Percentiles rank a stretch among this genome's conserved stretches.
These are phyloP conservation scores for Maconellicoccus hirsutus DNA, from an alignment of 1,140 invertebrate genomes.

Conservation along the genomic window DNA sequence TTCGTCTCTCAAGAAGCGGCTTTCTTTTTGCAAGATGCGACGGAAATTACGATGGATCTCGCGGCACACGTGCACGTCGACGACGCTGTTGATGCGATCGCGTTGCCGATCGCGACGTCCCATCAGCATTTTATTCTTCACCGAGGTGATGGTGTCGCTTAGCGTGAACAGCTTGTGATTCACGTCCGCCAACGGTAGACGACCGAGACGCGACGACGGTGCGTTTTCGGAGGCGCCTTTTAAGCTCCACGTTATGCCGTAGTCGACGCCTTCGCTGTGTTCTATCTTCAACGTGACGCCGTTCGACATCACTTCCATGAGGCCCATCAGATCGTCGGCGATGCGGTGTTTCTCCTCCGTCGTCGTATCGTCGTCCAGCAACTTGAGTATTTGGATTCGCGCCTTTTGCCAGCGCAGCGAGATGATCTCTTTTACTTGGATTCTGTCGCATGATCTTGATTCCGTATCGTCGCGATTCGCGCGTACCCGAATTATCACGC, in stretches of 20 bases:
- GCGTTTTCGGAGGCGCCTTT: neutral
- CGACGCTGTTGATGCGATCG: neutral
- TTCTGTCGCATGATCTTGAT: neutral
- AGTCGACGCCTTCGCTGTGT: neutral
- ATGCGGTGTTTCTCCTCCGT: neutral
- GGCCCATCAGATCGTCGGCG: neutral
- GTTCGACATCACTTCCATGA: neutral
- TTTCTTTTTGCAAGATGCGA: neutral
- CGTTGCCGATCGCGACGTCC: neutral
- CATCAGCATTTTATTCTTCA: neutral
- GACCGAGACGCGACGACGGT: neutral
- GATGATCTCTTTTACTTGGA: neutral
- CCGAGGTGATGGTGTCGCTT: neutral
- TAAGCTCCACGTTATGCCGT: neutral
- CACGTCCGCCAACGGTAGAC: neutral
- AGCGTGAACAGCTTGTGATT: neutral
- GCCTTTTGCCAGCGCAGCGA: neutral
- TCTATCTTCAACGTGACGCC: neutral
- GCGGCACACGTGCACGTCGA: neutral
- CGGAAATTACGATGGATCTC: neutral
- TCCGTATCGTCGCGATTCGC: neutral
- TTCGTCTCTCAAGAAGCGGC: neutral
- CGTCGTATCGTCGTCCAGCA: neutral
- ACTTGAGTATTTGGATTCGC: neutral
- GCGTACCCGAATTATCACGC: too few species aligned